These are phyloP conservation scores for Cetonia aurata DNA, from an alignment of 2,888 invertebrate genomes.

Conservation along the genomic window DNA sequence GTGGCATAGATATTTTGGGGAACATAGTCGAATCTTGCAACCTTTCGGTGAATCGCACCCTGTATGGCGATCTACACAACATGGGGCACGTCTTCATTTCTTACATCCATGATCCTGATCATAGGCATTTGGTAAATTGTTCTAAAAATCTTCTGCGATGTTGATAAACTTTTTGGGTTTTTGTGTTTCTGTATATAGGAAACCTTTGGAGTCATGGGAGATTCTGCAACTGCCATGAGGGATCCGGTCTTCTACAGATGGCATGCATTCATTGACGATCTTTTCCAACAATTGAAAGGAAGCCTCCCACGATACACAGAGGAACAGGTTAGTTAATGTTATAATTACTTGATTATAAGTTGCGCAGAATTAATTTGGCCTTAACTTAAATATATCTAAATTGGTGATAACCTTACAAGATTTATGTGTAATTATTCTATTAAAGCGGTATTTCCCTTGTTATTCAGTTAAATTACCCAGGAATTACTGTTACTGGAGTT, in stretches of 20 bases:
- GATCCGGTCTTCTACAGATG: conserved; percentile 90
- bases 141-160: neutral
- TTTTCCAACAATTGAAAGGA: conserved; percentile 82
- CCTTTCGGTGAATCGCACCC: conserved; percentile 76
- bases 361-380: neutral
- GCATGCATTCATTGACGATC: conserved; percentile 84
- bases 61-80: conserved; percentile 88
- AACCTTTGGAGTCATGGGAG: conserved; percentile 85
- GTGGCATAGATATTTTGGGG: conserved; percentile 83
- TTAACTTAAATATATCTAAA: neutral
- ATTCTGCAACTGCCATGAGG: conserved; percentile 87
- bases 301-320: conserved; percentile 76
- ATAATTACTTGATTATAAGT: neutral
- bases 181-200: no score
- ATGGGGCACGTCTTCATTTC: conserved; percentile 84
- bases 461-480: conserved; percentile 76
- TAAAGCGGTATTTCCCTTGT: no score
- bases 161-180: neutral
- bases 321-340: conserved; percentile 67
- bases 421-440: neutral
- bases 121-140: conserved; percentile 74
- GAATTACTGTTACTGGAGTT: conserved; percentile 72
- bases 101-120: conserved; percentile 85
- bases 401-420: neutral
- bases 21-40: conserved; percentile 83